Conservation (phyloP, 2,888 invertebrate species). For the Julus scanicus region DNA sequence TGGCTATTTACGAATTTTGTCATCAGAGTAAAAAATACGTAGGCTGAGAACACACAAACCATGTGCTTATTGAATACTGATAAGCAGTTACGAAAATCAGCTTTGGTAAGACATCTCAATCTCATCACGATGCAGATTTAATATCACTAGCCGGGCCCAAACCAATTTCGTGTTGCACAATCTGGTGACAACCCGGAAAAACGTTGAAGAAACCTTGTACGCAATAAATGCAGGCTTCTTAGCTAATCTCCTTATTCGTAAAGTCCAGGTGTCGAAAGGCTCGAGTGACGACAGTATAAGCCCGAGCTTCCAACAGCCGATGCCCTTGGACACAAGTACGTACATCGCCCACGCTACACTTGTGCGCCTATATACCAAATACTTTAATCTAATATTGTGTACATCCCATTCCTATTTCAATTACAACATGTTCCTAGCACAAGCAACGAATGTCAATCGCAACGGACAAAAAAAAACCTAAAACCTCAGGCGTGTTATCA, state of each 20-base stretch:
- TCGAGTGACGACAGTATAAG: neutral
- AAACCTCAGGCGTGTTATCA: no score
- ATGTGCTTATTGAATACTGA: neutral
- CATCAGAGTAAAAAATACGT: neutral
- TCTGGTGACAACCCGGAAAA: conserved; percentile 2
- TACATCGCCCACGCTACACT: neutral
- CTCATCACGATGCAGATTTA: neutral
- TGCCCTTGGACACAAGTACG: neutral
- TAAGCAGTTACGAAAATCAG: neutral
- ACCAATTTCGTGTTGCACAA: neutral
- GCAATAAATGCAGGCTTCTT: neutral
- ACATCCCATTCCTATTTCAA: no score
- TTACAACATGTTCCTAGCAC: no score
- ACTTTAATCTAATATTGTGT: no score
- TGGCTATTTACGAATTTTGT: neutral
- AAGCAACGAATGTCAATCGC: no score
- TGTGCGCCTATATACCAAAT: neutral
- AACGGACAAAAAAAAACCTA: no score
- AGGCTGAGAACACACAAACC: neutral
- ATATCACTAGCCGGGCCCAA: neutral
- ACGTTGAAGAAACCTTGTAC: neutral
- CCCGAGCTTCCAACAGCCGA: neutral
- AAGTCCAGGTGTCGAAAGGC: conserved; percentile 3
- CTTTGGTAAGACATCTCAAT: neutral
- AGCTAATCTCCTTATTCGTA: conserved; percentile 19